phyloP scores from a whole-genome alignment of 92 coral and sea anemone genomes.

The Zoanthus solanderi region DNA sequence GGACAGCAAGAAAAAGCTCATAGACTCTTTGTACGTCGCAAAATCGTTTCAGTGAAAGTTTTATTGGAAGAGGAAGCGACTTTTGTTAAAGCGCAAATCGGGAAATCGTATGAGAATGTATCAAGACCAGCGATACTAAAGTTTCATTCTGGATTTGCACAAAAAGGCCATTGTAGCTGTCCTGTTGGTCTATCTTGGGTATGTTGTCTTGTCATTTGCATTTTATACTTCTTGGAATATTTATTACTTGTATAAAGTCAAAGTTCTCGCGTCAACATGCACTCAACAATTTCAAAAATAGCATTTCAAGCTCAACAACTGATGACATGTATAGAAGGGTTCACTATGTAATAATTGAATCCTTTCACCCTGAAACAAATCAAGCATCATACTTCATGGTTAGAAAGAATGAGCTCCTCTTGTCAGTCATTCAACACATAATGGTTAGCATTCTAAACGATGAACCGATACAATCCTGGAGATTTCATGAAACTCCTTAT shows the following conservation, averaged over 20 bases:
- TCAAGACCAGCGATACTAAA: too few species aligned
- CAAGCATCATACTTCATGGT: too few species aligned
- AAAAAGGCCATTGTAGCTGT: too few species aligned
- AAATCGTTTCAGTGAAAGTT: constrained; percentile 10
- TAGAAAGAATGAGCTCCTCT: too few species aligned
- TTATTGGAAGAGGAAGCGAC: not conserved
- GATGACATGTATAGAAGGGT: not conserved
- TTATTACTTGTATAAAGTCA: not conserved
- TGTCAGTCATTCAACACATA: too few species aligned
- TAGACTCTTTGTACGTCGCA: constrained; percentile 41
- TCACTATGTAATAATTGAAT: not conserved
- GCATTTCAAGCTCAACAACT: not conserved
- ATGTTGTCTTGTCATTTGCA: too few species aligned
- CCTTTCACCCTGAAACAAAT: not conserved
- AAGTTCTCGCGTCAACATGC: constrained; percentile 29
- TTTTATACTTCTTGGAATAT: not conserved
- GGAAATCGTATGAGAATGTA: too few species aligned
- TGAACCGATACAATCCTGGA: too few species aligned
- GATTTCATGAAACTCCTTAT: too few species aligned
- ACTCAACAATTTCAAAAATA: constrained; percentile 21
- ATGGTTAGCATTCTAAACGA: too few species aligned
- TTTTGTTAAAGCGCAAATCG: constrained; percentile 7
- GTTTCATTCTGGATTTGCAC: too few species aligned
- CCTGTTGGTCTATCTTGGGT: too few species aligned
- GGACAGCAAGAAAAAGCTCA: constrained; percentile 42